Evolutionary conservation across 35 echinoderm and acorn worm species (phyloP), one percentile per base, ranked within the genome.

Genomic region (Nesometra sesokonis): DNA sequence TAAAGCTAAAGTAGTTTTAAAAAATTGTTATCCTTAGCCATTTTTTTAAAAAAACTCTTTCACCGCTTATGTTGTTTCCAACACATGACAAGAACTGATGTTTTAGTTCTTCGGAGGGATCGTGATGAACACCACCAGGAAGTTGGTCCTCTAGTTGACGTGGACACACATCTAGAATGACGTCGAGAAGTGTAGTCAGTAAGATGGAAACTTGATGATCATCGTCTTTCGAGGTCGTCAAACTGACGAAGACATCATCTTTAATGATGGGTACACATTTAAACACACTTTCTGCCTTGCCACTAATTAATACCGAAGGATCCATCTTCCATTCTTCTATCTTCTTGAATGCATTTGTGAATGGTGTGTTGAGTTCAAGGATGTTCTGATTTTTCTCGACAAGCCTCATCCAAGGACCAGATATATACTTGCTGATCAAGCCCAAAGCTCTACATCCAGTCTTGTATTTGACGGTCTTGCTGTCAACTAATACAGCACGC

Each of bases 31-130:
- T n/a, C n/a, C n/a, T n/a, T n/a, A n/a, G n/a, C n/a, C n/a, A n/a
- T n/a, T n/a, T n/a, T n/a, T n/a, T n/a, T n/a, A n/a, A n/a, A 84
- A 84, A 84, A 37, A 84, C 82, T 40, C 82, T 32, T 33, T 84
- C 82, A 13, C 82, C 82, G 38, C 82, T 84, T 13, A 84, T 84
- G 31, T 84, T 84, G 35, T 84, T 84, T 17, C 82, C 36, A 11
- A 39, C 34, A 38, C 82, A 84, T 84, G 82, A 84, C 31, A 7
- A 0, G 34, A 9, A 0, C n/a, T 84, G 27, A 9, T 84, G 34
- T 84, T 23, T 35, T 27, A 84, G 35, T 38, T 35, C 82, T 84
- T 17, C 34, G 5, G 0, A 5, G 36, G 82, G 82, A 29, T 37
- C 3, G 38, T 40, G 36, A 38, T 84, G 82, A 0, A 38, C 38